These are phyloP conservation scores for Pandemis cinnamomeana DNA, from an alignment of 2,888 invertebrate genomes.

Conservation along the genomic window DNA sequence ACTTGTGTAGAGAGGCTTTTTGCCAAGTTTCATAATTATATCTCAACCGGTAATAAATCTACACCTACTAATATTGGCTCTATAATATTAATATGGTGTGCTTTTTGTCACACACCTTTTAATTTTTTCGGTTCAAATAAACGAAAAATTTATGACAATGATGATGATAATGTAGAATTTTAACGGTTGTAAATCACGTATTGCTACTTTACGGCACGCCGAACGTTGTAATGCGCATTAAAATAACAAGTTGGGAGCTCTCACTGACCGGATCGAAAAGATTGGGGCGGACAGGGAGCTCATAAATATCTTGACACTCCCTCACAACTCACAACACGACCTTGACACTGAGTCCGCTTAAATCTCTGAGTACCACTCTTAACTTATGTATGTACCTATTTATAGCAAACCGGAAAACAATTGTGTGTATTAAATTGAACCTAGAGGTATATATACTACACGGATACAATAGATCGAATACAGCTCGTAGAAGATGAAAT, in stretches of 20 bases:
- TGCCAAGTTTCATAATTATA: no score
- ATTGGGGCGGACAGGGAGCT: background rate
- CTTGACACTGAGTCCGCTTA: background rate
- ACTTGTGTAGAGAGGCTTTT: no score
- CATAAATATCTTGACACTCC: constrained; percentile 6
- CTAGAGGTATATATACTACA: background rate
- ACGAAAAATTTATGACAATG: background rate
- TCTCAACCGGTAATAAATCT: no score
- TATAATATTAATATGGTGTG: no score
- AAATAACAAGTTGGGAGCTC: background rate
- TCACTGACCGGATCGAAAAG: background rate
- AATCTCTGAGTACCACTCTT: background rate
- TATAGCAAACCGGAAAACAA: background rate
- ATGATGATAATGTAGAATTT: background rate
- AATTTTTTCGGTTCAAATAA: background rate
- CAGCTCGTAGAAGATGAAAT: no score
- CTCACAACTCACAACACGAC: background rate
- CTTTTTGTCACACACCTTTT: no score
- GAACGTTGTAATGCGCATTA: background rate
- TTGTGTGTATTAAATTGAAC: background rate
- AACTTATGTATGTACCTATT: background rate
- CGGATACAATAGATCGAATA: no score
- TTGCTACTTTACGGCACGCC: no score
- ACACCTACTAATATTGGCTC: no score
- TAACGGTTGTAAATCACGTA: no score